These are phyloP conservation scores for Micrasema minimum DNA, from an alignment of 1,140 invertebrate species.

Conservation along the genomic window DNA sequence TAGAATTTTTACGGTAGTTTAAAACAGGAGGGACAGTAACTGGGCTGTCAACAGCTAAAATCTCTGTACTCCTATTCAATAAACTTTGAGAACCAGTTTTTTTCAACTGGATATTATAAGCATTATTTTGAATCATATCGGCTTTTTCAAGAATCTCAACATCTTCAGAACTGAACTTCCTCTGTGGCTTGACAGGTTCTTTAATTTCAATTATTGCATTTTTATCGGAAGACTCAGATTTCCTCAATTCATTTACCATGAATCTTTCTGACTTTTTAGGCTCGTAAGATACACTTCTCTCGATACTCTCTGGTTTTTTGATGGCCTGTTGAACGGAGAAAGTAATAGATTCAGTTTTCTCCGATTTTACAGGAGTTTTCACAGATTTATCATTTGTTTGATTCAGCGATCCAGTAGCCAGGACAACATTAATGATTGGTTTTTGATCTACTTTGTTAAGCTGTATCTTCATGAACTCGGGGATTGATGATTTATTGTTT, in stretches of 20 bases:
- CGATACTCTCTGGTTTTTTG: conserved; percentile 37
- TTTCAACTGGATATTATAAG: conserved; percentile 43
- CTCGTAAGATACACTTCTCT: conserved; percentile 48
- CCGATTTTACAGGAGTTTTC: conserved; percentile 32
- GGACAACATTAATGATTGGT: conserved; percentile 69
- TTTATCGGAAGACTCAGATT: conserved; percentile 50
- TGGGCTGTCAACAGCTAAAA: conserved; percentile 34
- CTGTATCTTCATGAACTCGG: conserved; percentile 77
- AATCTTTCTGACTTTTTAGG: conserved; percentile 43
- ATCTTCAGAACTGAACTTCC: conserved; percentile 66
- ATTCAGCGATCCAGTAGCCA: conserved; percentile 67
- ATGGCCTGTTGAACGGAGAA: background rate
- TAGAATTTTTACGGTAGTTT: conserved; percentile 38
- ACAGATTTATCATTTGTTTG: conserved; percentile 42
- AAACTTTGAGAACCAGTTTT: conserved; percentile 46
- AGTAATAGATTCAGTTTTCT: conserved; percentile 27
- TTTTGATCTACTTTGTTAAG: conserved; percentile 75
- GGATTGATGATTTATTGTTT: conserved; percentile 61
- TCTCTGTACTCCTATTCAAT: conserved; percentile 47
- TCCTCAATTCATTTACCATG: conserved; percentile 37
- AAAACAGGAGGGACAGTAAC: conserved; percentile 35
- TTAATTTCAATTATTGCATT: conserved; percentile 51
- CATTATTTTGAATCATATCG: conserved; percentile 45
- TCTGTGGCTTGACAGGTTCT: conserved; percentile 48
- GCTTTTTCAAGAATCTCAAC: conserved; percentile 64